Evolutionary conservation across 2,113 vertebrate species (phyloP).

Genomic region (Pseudopodoces humilis): DNA sequence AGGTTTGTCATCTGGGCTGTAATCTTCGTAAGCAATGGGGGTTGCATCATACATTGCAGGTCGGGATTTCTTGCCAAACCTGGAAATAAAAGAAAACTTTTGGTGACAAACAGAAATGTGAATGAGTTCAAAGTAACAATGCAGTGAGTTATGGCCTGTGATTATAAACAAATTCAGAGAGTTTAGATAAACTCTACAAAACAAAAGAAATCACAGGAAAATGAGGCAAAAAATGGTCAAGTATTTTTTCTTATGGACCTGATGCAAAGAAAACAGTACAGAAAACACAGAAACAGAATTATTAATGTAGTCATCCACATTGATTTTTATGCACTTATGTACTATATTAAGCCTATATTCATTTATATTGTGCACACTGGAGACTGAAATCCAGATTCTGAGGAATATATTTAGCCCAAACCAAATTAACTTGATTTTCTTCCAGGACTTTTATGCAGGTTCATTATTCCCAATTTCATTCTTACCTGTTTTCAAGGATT

Average conservation of each 20-base stretch:
- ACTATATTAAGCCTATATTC: neutral
- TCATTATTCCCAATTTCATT: neutral
- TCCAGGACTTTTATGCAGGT: neutral
- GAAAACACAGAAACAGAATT: neutral
- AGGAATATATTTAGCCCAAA: neutral
- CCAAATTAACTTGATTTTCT: neutral
- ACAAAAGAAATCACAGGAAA: neutral
- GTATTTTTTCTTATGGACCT: neutral
- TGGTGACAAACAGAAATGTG: neutral
- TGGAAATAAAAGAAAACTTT: conserved; percentile 61
- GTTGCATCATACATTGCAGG: conserved; percentile 98
- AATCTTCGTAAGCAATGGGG: conserved; percentile 95
- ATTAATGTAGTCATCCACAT: neutral
- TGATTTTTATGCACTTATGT: neutral
- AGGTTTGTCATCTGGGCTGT: conserved; percentile 97
- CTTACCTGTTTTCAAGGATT: neutral
- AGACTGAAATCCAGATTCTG: neutral
- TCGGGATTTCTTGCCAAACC: conserved; percentile 97
- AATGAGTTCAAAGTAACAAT: neutral
- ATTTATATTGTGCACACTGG: neutral
- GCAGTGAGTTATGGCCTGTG: neutral
- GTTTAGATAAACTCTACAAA: neutral
- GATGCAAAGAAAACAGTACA: neutral
- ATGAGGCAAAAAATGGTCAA: neutral
- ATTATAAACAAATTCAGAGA: neutral